Percentiles rank a stretch among this genome's conserved stretches.
Evolutionary conservation across 1,140 invertebrate genomes (phyloP).

Genomic region (Cydia fagiglandana): DNA sequence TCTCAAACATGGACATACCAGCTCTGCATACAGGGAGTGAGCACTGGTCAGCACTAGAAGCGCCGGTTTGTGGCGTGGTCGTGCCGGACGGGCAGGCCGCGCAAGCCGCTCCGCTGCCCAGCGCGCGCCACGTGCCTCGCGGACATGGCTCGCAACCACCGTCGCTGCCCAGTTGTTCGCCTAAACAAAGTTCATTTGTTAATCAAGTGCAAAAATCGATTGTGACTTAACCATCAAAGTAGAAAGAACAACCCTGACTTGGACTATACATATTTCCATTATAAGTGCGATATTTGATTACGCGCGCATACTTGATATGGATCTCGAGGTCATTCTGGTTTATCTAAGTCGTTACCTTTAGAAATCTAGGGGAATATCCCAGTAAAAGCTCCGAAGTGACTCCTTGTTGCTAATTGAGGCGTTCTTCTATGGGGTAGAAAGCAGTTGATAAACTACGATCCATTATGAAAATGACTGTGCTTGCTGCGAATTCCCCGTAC

Average conservation of each 20-base stretch:
- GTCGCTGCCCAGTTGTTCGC: constrained; percentile 91
- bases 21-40: constrained; percentile 92
- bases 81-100: constrained; percentile 92
- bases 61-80: constrained; percentile 91
- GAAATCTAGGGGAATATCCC: too few relatives aligned
- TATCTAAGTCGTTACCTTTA: too few relatives aligned
- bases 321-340: too few relatives aligned
- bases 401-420: too few relatives aligned
- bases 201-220: neutral
- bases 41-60: constrained; percentile 93
- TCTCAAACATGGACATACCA: constrained; percentile 72
- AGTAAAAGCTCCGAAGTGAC: too few relatives aligned
- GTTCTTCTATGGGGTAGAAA: too few relatives aligned
- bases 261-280: too few relatives aligned
- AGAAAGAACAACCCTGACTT: neutral
- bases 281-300: too few relatives aligned
- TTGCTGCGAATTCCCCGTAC: too few relatives aligned
- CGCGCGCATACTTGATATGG: too few relatives aligned
- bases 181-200: constrained; percentile 41
- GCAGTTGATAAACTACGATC: too few relatives aligned
- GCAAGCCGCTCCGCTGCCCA: constrained; percentile 93
- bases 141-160: constrained; percentile 96
- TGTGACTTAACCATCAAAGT: neutral
- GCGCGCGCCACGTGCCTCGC: constrained; percentile 92
- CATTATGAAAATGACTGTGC: too few relatives aligned